A percentile compares a stretch with the other conserved stretches of the same genome.
These are phyloP conservation scores for Hylaea fasciaria DNA, from an alignment of 2,888 invertebrate species.

Conservation along the genomic window DNA sequence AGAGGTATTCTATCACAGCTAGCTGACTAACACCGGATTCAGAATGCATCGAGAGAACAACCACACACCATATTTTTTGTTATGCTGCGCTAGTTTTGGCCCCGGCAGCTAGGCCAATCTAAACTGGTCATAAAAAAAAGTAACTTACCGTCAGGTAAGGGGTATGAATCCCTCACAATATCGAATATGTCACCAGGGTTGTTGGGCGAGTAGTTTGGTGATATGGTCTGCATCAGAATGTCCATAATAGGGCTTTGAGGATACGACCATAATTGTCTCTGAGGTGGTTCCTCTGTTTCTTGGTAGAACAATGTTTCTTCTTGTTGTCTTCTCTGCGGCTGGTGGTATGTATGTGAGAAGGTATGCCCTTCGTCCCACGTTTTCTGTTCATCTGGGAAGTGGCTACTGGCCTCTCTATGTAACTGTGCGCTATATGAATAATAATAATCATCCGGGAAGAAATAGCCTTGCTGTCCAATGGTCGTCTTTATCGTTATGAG, in stretches of 20 bases:
- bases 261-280: constrained; percentile 39
- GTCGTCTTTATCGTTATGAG: constrained; percentile 2
- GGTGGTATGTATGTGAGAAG: not conserved
- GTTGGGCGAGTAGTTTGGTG: constrained; percentile 50
- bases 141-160: constrained; percentile 57
- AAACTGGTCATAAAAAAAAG: not conserved
- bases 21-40: no score
- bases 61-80: no score
- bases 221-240: constrained; percentile 50
- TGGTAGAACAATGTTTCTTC: constrained; percentile 2
- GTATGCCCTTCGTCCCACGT: not conserved
- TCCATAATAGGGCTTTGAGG: constrained; percentile 53
- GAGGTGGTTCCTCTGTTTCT: constrained; percentile 3
- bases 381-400: not conserved
- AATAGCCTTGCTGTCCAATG: not conserved
- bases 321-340: not conserved
- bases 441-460: not conserved
- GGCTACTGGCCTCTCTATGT: not conserved
- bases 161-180: constrained; percentile 56
- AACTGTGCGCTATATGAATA: not conserved
- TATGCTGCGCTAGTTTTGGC: no score
- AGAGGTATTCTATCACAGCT: no score
- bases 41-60: no score
- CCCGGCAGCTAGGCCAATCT: not conserved
- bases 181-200: constrained; percentile 56